Evolutionary conservation across 2,888 invertebrate species (phyloP).

Genomic region (Pegoplata infirma): DNA sequence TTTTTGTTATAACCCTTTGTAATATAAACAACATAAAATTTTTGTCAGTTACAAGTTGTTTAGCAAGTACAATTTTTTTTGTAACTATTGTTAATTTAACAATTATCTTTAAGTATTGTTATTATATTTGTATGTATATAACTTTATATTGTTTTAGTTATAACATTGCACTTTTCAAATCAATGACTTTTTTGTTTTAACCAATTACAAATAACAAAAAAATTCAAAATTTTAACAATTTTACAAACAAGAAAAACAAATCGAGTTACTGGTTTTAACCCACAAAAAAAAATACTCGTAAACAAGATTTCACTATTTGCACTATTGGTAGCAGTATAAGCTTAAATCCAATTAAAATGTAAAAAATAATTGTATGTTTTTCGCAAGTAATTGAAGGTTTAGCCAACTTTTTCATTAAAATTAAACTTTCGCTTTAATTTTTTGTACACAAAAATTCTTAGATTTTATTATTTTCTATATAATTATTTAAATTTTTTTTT

Average conservation of each 20-base stretch:
- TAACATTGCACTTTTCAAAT: background rate
- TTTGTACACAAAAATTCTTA: too few species aligned
- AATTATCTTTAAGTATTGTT: background rate
- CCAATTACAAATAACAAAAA: slow-evolving; percentile 35
- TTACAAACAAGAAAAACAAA: slow-evolving; percentile 24
- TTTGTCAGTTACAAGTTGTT: background rate
- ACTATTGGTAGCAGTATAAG: slow-evolving; percentile 4
- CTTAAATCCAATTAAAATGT: background rate
- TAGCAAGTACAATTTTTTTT: background rate
- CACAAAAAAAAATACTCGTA: too few species aligned
- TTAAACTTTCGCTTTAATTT: background rate
- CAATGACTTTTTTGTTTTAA: background rate
- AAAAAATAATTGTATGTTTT: background rate
- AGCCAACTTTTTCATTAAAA: background rate
- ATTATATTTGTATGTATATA: too few species aligned
- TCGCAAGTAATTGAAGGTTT: background rate
- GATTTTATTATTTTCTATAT: background rate
- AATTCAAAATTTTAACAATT: slow-evolving; percentile 16
- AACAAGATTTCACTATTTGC: slow-evolving; percentile 57
- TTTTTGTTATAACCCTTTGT: background rate
- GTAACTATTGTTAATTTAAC: too few species aligned
- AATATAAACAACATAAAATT: background rate
- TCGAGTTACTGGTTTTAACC: slow-evolving; percentile 48
- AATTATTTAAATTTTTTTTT: background rate
- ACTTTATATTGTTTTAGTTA: background rate